Conservation (phyloP, 1,140 invertebrate species). For the Cecropterus lyciades region DNA sequence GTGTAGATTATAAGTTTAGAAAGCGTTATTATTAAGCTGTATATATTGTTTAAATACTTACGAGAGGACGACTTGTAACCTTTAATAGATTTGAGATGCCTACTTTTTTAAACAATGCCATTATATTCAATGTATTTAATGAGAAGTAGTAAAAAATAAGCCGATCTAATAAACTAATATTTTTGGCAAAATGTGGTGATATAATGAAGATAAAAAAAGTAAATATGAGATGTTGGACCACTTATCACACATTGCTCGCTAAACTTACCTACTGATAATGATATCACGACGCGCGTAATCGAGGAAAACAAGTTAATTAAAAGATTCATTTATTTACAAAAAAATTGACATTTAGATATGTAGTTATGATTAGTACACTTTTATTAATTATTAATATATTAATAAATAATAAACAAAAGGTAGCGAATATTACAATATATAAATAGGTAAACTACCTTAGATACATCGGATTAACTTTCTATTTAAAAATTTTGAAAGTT, state of each 20-base stretch:
- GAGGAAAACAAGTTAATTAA: too few relatives aligned
- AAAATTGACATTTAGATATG: too few relatives aligned
- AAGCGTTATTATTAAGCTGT: not conserved
- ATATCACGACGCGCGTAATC: not conserved
- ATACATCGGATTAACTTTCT: too few relatives aligned
- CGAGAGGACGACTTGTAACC: constrained; percentile 22
- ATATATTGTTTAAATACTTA: constrained; percentile 13
- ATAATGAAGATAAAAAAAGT: constrained; percentile 9
- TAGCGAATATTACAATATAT: too few relatives aligned
- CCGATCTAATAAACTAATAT: not conserved
- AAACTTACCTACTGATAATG: constrained; percentile 14
- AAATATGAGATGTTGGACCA: not conserved
- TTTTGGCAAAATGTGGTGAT: not conserved
- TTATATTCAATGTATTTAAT: not conserved
- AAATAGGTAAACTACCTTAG: too few relatives aligned
- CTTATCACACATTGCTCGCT: constrained; percentile 2
- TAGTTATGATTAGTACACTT: too few relatives aligned
- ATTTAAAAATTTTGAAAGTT: too few relatives aligned
- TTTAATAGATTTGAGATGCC: not conserved
- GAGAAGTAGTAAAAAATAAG: not conserved
- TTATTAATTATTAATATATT: too few relatives aligned
- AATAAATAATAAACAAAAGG: too few relatives aligned
- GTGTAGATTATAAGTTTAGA: not conserved
- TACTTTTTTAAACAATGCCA: constrained; percentile 11
- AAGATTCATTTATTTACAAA: too few relatives aligned